Evolutionary conservation across 2,888 invertebrate species (phyloP).

Genomic region (Iphiclides podalirius): DNA sequence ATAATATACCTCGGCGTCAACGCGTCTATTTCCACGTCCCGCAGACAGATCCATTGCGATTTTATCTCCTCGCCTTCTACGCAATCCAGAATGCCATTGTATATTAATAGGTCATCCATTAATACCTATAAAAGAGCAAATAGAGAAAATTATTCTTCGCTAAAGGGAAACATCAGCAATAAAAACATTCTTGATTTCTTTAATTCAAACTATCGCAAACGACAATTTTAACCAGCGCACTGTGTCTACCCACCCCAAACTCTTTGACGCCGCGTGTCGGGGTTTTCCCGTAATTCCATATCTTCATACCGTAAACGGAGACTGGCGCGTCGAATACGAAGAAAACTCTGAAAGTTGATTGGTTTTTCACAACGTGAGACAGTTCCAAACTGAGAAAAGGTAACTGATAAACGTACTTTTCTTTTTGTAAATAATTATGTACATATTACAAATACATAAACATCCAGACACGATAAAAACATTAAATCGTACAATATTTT

Average conservation of each 20-base stretch:
- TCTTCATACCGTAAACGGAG: slow-evolving; percentile 85
- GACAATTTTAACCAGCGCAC: not conserved
- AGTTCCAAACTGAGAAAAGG: too few species aligned
- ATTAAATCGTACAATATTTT: too few species aligned
- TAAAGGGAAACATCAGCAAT: too few species aligned
- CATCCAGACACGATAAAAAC: too few species aligned
- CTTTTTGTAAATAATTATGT: too few species aligned
- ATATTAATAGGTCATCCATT: slow-evolving; percentile 89
- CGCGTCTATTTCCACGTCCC: slow-evolving; percentile 53
- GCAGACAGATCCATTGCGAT: slow-evolving; percentile 66
- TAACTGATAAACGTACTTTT: too few species aligned
- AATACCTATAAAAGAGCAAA: slow-evolving; percentile 84
- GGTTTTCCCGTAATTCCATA: slow-evolving; percentile 93
- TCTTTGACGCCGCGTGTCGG: slow-evolving; percentile 88
- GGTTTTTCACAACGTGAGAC: not conserved
- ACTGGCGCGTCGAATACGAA: slow-evolving; percentile 89
- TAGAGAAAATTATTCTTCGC: too few species aligned
- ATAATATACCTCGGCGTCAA: slow-evolving; percentile 61
- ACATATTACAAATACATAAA: too few species aligned
- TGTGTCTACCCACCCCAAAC: slow-evolving; percentile 83
- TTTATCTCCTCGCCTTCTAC: slow-evolving; percentile 54
- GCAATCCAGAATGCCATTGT: slow-evolving; percentile 84
- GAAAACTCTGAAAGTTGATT: slow-evolving; percentile 81
- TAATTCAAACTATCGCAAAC: too few species aligned
- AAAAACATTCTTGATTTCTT: too few species aligned